Percentiles rank a stretch among this genome's conserved stretches.
These are phyloP conservation scores for Holocentrus rufus DNA, from an alignment of 2,797 vertebrate genomes.

Conservation along the genomic window DNA sequence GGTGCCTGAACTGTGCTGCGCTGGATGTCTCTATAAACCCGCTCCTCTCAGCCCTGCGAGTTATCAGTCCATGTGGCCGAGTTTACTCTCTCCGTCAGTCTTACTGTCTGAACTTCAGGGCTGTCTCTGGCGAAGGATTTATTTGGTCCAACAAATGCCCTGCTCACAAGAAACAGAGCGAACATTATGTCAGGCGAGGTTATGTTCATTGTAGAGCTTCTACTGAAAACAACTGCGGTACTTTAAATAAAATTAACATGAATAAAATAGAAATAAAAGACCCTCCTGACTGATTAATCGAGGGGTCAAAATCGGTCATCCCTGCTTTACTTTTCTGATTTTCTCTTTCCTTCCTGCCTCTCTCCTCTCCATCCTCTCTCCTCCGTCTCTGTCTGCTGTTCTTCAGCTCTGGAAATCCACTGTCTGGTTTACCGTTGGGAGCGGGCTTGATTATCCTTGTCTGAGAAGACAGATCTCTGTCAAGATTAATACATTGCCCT, in stretches of 20 bases:
- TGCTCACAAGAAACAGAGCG: no score
- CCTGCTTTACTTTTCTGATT: background rate
- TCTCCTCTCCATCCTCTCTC: slow-evolving; percentile 1
- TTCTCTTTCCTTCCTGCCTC: background rate
- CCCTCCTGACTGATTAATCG: no score
- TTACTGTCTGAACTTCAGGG: slow-evolving; percentile 2
- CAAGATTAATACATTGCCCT: slow-evolving; percentile 33
- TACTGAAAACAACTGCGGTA: no score
- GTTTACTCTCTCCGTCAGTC: slow-evolving; percentile 21
- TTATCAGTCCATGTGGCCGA: slow-evolving; percentile 5
- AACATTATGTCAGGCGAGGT: no score
- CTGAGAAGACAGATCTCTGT: slow-evolving; percentile 31
- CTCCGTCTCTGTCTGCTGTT: background rate
- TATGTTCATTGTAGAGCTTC: no score
- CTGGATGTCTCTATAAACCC: slow-evolving; percentile 16
- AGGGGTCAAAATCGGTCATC: no score
- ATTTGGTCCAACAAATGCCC: no score
- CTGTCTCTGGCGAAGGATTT: no score
- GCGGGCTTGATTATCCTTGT: slow-evolving; percentile 20
- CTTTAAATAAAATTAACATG: no score
- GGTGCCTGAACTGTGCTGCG: slow-evolving; percentile 4
- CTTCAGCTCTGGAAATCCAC: slow-evolving; percentile 24
- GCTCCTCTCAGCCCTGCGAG: slow-evolving; percentile 7
- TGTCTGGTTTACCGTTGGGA: slow-evolving; percentile 19
- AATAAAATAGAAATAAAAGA: no score